Evolutionary conservation across 64 coral and sea anemone species (phyloP), one percentile per base, ranked within the genome.

Genomic region (Astreopora myriophthalma): DNA sequence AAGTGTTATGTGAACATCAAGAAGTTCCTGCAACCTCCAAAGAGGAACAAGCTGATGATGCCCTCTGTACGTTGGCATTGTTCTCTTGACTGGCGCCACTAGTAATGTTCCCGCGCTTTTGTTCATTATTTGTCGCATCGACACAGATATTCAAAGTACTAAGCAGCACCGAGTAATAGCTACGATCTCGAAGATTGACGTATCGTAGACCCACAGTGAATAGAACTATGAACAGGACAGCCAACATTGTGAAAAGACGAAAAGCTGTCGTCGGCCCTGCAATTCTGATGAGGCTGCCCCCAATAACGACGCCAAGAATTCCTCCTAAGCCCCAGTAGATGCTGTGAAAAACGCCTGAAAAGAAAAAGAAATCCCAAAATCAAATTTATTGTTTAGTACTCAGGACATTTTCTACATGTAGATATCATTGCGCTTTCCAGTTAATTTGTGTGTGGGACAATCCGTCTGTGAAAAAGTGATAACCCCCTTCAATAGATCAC

Each of bases 271-370:
- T 79, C 32, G 83, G 75, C 25, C 91, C 91, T 49, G 71, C 75
- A n/a, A 87, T 20, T 22, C 65, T 20, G 20, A 88, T 79, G 19
- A 88, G 60, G 27, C 75, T 79, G 11, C 20, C 55, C 9, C 91
- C 91, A 37, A 93, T 61, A 46, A 88, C 9, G 20, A 93, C 17
- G 29, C 85, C 80, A 32, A 88, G 35, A 60, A 73, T 44, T 28
- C 80, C 80, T 37, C 91, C 91, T 3, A 87, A 22, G 33, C 91
- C 91, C 84, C 91, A 93, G 62, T 87, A 93, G 23, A 76, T 65
- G 77, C 91, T 93, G 35, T 93, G 91, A 80, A 93, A 79, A 19
- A 85, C 69, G 1, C 91, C 91, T 93, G 55, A 36, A 44, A 55
- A 40, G 74, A 72, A 74, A 36, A 75, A 11, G 32, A 40, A 61